phyloP scores from a whole-genome alignment of 2,888 invertebrate genomes.

The Neoascia interrupta region DNA sequence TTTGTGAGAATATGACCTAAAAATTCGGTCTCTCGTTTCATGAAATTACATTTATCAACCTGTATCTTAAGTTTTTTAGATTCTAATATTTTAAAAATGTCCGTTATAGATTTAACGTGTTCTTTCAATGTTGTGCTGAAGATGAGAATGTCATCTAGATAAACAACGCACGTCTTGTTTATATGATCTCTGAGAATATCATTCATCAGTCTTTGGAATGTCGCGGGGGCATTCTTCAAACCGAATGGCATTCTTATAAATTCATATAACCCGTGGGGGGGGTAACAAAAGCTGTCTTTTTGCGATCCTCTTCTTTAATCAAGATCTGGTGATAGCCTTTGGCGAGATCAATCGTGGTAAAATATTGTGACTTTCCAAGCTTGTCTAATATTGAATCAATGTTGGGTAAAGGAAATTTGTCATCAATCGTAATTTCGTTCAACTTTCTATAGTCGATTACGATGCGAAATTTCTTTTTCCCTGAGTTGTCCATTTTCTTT shows the following conservation, averaged over 20 bases:
- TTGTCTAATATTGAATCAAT: slow-evolving; percentile 13
- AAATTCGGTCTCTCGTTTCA: slow-evolving; percentile 67
- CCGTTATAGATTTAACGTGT: neutral
- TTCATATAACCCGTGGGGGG: slow-evolving; percentile 28
- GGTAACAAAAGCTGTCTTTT: slow-evolving; percentile 28
- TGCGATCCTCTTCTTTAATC: neutral
- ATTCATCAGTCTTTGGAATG: slow-evolving; percentile 23
- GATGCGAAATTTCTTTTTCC: slow-evolving; percentile 28
- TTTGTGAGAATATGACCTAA: slow-evolving; percentile 66
- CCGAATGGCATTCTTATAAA: slow-evolving; percentile 40
- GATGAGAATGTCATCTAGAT: slow-evolving; percentile 5
- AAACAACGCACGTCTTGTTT: neutral
- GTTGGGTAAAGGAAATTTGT: slow-evolving; percentile 16
- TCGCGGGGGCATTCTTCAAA: slow-evolving; percentile 29
- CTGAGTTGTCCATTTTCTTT: slow-evolving; percentile 30
- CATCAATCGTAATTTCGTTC: neutral
- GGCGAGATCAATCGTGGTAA: neutral
- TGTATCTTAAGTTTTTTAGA: slow-evolving; percentile 16
- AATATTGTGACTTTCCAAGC: slow-evolving; percentile 8
- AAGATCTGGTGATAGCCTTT: slow-evolving; percentile 7
- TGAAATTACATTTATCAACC: slow-evolving; percentile 66
- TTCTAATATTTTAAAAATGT: neutral
- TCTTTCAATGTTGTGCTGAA: neutral
- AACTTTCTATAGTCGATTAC: slow-evolving; percentile 22
- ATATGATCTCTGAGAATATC: slow-evolving; percentile 12